Evolutionary conservation across 2,888 invertebrate species (phyloP).

Genomic region (Leucophenga montana): DNA sequence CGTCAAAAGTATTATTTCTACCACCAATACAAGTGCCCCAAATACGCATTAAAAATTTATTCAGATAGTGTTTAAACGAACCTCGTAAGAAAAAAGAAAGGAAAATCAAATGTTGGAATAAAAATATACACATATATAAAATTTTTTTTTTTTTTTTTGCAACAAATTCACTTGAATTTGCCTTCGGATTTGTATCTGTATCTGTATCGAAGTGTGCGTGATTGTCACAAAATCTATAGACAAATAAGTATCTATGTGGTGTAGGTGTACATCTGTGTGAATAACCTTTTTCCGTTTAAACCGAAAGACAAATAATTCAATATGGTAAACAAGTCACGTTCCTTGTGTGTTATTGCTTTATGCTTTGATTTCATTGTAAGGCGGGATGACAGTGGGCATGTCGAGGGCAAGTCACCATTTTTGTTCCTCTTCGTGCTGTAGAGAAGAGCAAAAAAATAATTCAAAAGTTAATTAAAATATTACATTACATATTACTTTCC

Average conservation of each 20-base stretch:
- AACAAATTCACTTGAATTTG: neutral
- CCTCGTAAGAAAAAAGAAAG: neutral
- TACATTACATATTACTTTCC: neutral
- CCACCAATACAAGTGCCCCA: too few species aligned
- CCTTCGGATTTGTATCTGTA: slow-evolving; percentile 34
- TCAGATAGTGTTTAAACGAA: too few species aligned
- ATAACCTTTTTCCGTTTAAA: slow-evolving; percentile 42
- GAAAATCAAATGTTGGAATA: neutral
- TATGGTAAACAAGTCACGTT: slow-evolving; percentile 70
- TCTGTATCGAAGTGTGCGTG: slow-evolving; percentile 40
- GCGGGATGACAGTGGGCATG: neutral
- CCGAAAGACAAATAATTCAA: slow-evolving; percentile 62
- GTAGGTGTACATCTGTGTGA: neutral
- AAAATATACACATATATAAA: neutral
- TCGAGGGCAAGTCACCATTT: neutral
- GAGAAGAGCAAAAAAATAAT: neutral
- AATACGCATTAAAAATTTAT: too few species aligned
- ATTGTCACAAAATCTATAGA: neutral
- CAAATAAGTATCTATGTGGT: neutral
- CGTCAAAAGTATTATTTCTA: too few species aligned
- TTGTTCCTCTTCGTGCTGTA: neutral
- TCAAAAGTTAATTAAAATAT: slow-evolving; percentile 16
- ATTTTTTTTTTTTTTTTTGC: neutral
- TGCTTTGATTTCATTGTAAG: slow-evolving; percentile 14
- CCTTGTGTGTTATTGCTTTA: slow-evolving; percentile 50